Base-by-base conservation (phyloP, 1,140 invertebrate genomes). In the Heliconius hermathena region DNA sequence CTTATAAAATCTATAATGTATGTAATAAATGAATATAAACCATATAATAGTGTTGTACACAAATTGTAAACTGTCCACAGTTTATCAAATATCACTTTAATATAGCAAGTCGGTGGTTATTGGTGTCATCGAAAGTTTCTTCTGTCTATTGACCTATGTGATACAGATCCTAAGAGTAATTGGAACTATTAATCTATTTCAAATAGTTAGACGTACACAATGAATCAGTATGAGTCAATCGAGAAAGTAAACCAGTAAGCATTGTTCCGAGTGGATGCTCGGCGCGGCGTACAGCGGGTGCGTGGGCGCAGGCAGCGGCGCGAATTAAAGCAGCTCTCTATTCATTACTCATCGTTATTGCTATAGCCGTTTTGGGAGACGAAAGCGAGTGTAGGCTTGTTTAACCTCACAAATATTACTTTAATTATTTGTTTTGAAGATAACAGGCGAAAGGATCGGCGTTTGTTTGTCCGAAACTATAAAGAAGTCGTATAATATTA, bases 341-440 rank as follows among this genome's bases (percentile, higher is more conserved):
- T 93, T 90, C 92, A 93, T 94, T 93, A 92, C 89, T 92, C 92
- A 93, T 93, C 90, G 87, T 92, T 92, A 92, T 92, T 94, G 89
- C 91, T 91, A 91, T 91, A 84, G 77, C 89, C 88, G 87, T 92
- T 92, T 87, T 88, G 85, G 92, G 89, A 90, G 87, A 93, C 88
- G 91, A 94, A 94, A 94, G 91, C 88, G 90, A 92, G 90, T 91
- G 90, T 93, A 90, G 90, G 90, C 82, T 91, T 89, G 83, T 85
- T 87, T 86, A 90, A 84, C 81, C 82, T 83, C 81, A 82, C 73
- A 76, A 80, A 81, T 82, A 83, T 83, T 72, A 71, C 74, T 82
- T 78, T 90, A 82, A 82, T 87, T 84, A 78, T 81, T 83, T 80
- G 76, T 83, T 81, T 79, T 77, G 38, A 76, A 78, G 74, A 84